Base-by-base conservation (phyloP, 35 echinoderm and acorn worm species). In the Hemicentrotus pulcherrimus region DNA sequence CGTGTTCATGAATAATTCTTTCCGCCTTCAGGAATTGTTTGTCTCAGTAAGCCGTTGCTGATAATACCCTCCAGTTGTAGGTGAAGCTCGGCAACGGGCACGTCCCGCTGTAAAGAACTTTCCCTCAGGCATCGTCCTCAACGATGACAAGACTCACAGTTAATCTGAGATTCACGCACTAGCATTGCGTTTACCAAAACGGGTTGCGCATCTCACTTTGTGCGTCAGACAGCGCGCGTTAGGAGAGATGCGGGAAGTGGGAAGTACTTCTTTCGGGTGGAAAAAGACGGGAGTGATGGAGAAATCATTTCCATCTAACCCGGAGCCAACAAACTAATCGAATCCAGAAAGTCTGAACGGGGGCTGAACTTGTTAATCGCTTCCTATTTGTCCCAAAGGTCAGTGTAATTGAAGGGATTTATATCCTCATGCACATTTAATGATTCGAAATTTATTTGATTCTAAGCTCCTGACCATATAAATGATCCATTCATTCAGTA, bases 1-100 rank as follows among this genome's bases (percentile, higher is more conserved):
- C 88, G 88, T 90, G 88, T 90, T 90, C 88, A 90, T 90, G 88
- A 90, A 90, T 90, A 41, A 90, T 90, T 90, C 88, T 90, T 47
- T 47, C 32, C 32, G 88, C 88, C 88, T 90, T 7, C 46, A 90
- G 88, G 88, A 33, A 90, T 41, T 90, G 88, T 90, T 90, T 90
- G 88, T 90, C 88, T 90, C 88, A 47, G 32, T 90, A 90, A 90
- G 88, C 65, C 65, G 65, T 78, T n/a, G 88, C 32, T 90, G 88
- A 90, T 90, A 19, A 90, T 90, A 47, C 46, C 46, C 32, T 90
- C 88, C 12, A 90, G 32, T 90, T 78, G 65, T 78, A 28, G 65
- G 19, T 18, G 65, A 78, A 78, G 65, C 65, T n/a, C 28, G 65
- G 24, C 65, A 78, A 78, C 8, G 65, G 65, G 65, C 65, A 78